Conservation (phyloP, 1,140 invertebrate species). For the Rhagoletis pomonella region DNA sequence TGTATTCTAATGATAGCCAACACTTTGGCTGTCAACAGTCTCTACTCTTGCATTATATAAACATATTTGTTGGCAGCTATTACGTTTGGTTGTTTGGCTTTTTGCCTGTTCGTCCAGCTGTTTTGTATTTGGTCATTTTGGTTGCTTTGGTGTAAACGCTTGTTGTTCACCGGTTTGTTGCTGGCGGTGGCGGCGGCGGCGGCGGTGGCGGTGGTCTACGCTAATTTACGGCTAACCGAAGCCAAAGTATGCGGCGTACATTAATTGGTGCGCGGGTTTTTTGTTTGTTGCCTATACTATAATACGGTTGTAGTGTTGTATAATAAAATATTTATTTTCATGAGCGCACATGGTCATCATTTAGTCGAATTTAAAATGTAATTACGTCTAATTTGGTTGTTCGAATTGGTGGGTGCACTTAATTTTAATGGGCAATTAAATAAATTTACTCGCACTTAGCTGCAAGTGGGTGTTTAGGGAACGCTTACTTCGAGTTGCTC, state of each 20-base stretch:
- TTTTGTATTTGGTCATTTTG: conserved; percentile 41
- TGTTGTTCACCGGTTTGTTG: background rate
- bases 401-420: background rate
- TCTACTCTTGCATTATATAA: background rate
- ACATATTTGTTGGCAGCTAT: conserved; percentile 15
- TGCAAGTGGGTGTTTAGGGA: too few species aligned
- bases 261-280: conserved; percentile 42
- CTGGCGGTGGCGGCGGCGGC: background rate
- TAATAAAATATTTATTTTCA: background rate
- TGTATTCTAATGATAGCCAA: background rate
- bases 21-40: conserved; percentile 29
- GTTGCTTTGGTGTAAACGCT: background rate
- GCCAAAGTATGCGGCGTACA: conserved; percentile 35
- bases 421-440: conserved; percentile 38
- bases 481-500: too few species aligned
- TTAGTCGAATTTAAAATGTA: conserved; percentile 36
- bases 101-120: conserved; percentile 34
- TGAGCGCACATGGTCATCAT: background rate
- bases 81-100: conserved; percentile 29
- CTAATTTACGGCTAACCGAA: conserved; percentile 45
- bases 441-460: background rate
- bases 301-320: background rate
- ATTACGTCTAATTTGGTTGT: conserved; percentile 27
- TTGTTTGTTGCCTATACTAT: background rate
- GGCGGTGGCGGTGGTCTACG: background rate